phyloP scores from a whole-genome alignment of 2,888 invertebrate species.

The Synergus umbraculus region DNA sequence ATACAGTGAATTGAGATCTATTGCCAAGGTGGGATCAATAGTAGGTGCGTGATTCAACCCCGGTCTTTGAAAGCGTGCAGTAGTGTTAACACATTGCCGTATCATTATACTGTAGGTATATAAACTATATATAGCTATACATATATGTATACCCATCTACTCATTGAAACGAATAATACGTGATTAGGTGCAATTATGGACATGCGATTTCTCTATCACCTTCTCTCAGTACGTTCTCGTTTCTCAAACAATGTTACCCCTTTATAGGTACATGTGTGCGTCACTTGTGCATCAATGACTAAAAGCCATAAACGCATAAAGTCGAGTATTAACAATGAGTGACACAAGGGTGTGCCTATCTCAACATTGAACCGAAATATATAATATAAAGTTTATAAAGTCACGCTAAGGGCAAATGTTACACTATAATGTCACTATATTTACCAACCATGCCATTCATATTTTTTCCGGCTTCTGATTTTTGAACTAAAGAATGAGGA shows the following conservation, averaged over 20 bases:
- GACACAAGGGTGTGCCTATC: background rate
- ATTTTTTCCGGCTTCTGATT: too few species aligned
- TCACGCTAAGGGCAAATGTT: too few species aligned
- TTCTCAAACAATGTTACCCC: slow-evolving; percentile 1
- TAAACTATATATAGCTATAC: background rate
- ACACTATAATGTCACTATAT: too few species aligned
- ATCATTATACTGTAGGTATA: background rate
- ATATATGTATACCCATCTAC: background rate
- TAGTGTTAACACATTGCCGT: too few species aligned
- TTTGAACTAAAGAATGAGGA: too few species aligned
- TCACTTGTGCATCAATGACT: background rate
- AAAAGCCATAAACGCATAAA: background rate
- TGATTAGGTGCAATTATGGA: background rate
- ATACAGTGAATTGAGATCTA: background rate
- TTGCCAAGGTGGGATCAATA: background rate
- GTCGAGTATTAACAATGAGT: background rate
- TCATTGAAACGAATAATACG: background rate
- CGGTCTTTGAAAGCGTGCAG: too few species aligned
- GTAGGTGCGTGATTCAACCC: background rate
- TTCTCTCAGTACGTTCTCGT: background rate
- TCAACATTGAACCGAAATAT: background rate
- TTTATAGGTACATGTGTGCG: background rate
- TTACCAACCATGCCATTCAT: too few species aligned
- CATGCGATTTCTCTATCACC: slow-evolving; percentile 2
- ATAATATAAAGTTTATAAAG: too few species aligned